Evolutionary conservation across 2,888 invertebrate species (phyloP).

Genomic region (Stenchaetothrips biformis): DNA sequence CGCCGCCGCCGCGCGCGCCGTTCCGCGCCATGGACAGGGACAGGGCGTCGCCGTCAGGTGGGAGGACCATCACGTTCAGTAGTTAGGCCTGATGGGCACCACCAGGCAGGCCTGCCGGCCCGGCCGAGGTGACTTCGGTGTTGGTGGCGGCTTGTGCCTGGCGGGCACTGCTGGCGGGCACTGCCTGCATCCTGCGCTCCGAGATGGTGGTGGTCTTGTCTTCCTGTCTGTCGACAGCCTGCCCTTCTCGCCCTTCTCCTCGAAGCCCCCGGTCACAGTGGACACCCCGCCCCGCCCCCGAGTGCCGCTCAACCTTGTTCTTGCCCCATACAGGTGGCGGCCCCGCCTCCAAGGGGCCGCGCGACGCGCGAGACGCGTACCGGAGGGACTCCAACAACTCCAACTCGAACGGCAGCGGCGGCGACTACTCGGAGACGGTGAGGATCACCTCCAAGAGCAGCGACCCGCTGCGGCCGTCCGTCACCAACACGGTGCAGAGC

Average conservation of each 20-base stretch:
- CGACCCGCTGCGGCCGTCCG: slow-evolving; percentile 61
- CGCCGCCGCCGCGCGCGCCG: slow-evolving; percentile 31
- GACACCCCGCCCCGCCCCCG: slow-evolving; percentile 33
- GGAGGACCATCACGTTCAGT: slow-evolving; percentile 20
- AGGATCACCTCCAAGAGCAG: slow-evolving; percentile 63
- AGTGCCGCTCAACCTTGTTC: slow-evolving; percentile 26
- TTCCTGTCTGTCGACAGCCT: neutral
- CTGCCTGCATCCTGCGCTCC: neutral
- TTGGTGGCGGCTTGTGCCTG: neutral
- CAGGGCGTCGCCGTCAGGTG: slow-evolving; percentile 10
- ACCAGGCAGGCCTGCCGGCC: neutral
- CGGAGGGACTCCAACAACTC: slow-evolving; percentile 8
- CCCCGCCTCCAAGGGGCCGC: neutral
- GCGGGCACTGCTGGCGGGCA: neutral
- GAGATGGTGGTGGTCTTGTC: neutral
- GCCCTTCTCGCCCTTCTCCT: neutral
- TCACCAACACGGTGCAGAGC: slow-evolving; percentile 66
- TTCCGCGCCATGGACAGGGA: slow-evolving; percentile 33
- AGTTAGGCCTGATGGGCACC: neutral
- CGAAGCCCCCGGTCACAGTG: slow-evolving; percentile 31
- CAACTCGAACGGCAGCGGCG: slow-evolving; percentile 40
- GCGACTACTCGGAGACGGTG: slow-evolving; percentile 67
- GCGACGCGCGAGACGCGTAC: neutral
- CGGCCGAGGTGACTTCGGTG: neutral
- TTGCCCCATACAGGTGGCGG: neutral